phyloP scores from a whole-genome alignment of 2,888 invertebrate genomes.

The Penaeus monodon region DNA sequence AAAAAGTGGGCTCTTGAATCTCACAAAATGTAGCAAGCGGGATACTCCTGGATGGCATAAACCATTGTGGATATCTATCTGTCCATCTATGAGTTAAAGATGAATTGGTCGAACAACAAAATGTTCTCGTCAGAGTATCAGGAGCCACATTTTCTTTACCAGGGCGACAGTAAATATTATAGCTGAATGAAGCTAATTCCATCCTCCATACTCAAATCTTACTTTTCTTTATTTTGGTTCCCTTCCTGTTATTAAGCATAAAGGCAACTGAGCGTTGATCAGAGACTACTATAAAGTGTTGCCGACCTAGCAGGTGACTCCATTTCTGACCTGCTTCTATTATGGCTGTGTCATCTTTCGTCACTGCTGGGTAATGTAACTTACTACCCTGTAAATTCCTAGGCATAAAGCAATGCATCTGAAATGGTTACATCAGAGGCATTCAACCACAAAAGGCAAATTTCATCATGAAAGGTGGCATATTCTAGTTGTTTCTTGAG shows the following conservation, averaged over 20 bases:
- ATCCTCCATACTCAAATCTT: slow-evolving; percentile 63
- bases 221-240: slow-evolving; percentile 63
- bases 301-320: neutral
- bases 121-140: slow-evolving; percentile 51
- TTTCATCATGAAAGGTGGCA: slow-evolving; percentile 6
- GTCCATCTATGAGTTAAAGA: neutral
- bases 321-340: neutral
- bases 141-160: slow-evolving; percentile 40
- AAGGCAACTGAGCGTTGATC: slow-evolving; percentile 60
- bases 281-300: slow-evolving; percentile 62
- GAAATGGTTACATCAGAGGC: slow-evolving; percentile 8
- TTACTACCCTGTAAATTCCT: neutral
- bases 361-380: neutral
- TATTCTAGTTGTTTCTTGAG: neutral
- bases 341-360: slow-evolving; percentile 7
- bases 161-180: neutral
- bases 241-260: slow-evolving; percentile 47
- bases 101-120: slow-evolving; percentile 7
- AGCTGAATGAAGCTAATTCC: slow-evolving; percentile 48
- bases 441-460: slow-evolving; percentile 14
- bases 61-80: slow-evolving; percentile 39
- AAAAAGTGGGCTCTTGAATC: slow-evolving; percentile 59
- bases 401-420: neutral
- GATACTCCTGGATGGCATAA: slow-evolving; percentile 52
- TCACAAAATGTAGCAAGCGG: slow-evolving; percentile 55